These are phyloP conservation scores for Trichacis sp. DNA, from an alignment of 2,888 invertebrate genomes.

Conservation along the genomic window DNA sequence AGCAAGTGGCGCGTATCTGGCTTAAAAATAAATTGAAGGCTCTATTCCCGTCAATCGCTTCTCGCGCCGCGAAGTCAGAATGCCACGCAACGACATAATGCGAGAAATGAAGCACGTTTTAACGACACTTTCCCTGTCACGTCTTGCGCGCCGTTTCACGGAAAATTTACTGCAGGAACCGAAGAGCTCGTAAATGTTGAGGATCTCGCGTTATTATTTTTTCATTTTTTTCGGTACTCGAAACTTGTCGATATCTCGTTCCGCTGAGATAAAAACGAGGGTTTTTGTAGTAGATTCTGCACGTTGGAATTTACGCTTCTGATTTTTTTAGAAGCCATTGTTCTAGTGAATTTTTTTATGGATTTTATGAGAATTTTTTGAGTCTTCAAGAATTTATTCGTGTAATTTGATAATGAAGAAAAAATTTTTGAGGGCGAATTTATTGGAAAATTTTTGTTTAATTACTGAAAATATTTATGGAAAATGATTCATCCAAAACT, in stretches of 20 bases:
- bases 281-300: no score
- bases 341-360: no score
- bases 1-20: constrained; percentile 5
- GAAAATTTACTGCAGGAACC: neutral
- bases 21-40: constrained; percentile 4
- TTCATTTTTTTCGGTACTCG: neutral
- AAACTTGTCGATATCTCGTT: neutral
- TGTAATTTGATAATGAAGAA: no score
- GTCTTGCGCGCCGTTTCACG: no score
- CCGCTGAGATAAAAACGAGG: neutral
- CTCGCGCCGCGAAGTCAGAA: constrained; percentile 1
- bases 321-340: no score
- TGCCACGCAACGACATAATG: neutral
- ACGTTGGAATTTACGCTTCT: no score
- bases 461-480: no score
- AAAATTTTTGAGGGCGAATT: no score
- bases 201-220: neutral
- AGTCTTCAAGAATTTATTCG: no score
- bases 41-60: constrained; percentile 8
- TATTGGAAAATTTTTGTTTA: no score
- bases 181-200: neutral
- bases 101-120: neutral
- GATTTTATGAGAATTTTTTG: no score
- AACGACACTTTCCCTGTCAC: neutral
- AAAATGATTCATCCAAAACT: no score